Base-by-base conservation (phyloP, 2,113 vertebrate species). In the Echinops telfairi region DNA sequence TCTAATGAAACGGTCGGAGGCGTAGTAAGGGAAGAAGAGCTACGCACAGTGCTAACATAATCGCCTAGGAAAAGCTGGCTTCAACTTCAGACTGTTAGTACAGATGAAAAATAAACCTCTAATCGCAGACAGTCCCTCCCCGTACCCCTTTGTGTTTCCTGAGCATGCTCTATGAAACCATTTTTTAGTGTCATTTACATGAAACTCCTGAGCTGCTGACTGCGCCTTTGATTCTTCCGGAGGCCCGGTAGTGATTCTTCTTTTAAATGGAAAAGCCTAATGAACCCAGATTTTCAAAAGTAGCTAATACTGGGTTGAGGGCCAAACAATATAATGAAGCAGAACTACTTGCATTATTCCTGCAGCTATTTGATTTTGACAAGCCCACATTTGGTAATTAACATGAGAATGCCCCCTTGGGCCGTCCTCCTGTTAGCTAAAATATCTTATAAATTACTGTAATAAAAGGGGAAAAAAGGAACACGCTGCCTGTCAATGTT, bases 381-480 rank as follows among this genome's bases (percentile, higher is more conserved):
- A 98, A 98, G 98, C 98, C 98, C 97, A 98, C 97, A 98, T 98
- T 98, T 98, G 98, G 98, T 98, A 98, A 98, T 98, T 98, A 98
- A 98, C 98, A 98, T 98, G 97, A 98, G 97, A 98, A 98, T 98
- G 97, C 98, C 98, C 98, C 98, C 98, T 98, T 98, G 98, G 98
- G 98, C 98, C 90, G 0, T 97, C 98, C 98, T 98, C 97, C 98
- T 98, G 98, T 98, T 98, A 98, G 98, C 98, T 98, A 98, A 98
- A 98, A 98, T 98, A 98, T 98, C 98, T 98, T 98, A 98, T 98
- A 98, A 98, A 98, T 98, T 98, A 98, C 98, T 98, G 97, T 97
- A 98, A 98, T 98, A 98, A 98, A 98, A 98, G 97, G 93, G 89
- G 73, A 95, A 97, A 98, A 98, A 98, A 97, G 97, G 98, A 98